Conservation (phyloP, 2,113 vertebrate genomes). For the Muntiacus muntjak region DNA sequence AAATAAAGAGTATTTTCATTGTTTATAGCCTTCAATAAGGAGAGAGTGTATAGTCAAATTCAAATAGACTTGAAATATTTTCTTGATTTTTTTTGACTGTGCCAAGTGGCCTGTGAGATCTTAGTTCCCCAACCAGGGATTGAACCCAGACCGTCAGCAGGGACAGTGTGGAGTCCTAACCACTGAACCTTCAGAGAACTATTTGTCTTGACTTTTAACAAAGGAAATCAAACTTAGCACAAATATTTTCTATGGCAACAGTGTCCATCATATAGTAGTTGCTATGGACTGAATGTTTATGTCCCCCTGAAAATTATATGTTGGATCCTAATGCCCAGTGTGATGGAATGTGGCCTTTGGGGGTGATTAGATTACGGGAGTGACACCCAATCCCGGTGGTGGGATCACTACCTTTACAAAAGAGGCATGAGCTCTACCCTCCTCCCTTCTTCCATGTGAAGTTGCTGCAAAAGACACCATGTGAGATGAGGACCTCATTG, state of each 20-base stretch:
- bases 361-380: neutral
- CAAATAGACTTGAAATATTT: conserved; percentile 1
- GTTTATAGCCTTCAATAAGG: neutral
- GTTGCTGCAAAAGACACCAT: neutral
- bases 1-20: neutral
- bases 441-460: neutral
- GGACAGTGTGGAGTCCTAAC: neutral
- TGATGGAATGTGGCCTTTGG: neutral
- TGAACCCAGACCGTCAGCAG: neutral
- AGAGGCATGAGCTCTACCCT: neutral
- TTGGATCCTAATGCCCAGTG: neutral
- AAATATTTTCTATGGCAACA: neutral
- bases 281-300: neutral
- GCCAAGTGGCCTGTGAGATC: neutral
- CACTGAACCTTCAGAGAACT: neutral
- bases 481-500: neutral
- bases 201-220: neutral
- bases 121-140: neutral
- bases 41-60: neutral
- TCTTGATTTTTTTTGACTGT: conserved; percentile 18
- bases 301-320: neutral
- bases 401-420: neutral
- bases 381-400: neutral
- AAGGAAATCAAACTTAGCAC: neutral
- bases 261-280: fast-evolving